These are phyloP conservation scores for Drosophila testacea DNA, from an alignment of 2,888 invertebrate genomes.

Conservation along the genomic window DNA sequence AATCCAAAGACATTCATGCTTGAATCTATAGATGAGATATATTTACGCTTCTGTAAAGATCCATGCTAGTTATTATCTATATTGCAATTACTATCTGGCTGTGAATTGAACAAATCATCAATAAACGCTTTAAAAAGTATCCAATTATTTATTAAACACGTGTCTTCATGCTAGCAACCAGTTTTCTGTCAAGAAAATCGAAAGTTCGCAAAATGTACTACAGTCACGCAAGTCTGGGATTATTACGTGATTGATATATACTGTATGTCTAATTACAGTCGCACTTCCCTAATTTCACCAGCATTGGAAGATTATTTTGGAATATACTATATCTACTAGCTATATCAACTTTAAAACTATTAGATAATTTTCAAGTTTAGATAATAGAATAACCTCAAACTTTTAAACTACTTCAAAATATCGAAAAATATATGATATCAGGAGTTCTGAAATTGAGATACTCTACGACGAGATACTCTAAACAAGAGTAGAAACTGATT, in stretches of 20 bases:
- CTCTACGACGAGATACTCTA: too few relatives aligned
- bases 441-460: too few relatives aligned
- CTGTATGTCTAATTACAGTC: background rate
- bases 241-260: background rate
- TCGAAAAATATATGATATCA: too few relatives aligned
- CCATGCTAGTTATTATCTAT: constrained; percentile 16
- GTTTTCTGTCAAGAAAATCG: constrained; percentile 17
- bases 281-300: background rate
- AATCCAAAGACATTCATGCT: constrained; percentile 81
- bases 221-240: constrained; percentile 30
- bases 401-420: too few relatives aligned
- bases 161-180: background rate
- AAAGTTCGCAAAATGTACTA: constrained; percentile 16
- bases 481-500: too few relatives aligned
- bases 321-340: too few relatives aligned
- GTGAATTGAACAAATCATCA: constrained; percentile 15
- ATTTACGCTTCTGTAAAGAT: constrained; percentile 64
- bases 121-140: constrained; percentile 17
- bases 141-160: constrained; percentile 7
- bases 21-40: constrained; percentile 77
- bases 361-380: too few relatives aligned
- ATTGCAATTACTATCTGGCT: constrained; percentile 2
- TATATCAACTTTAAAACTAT: too few relatives aligned
- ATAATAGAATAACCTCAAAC: too few relatives aligned
- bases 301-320: background rate